These are phyloP conservation scores for Eristalis intricaria DNA, from an alignment of 2,888 invertebrate species.

Conservation along the genomic window DNA sequence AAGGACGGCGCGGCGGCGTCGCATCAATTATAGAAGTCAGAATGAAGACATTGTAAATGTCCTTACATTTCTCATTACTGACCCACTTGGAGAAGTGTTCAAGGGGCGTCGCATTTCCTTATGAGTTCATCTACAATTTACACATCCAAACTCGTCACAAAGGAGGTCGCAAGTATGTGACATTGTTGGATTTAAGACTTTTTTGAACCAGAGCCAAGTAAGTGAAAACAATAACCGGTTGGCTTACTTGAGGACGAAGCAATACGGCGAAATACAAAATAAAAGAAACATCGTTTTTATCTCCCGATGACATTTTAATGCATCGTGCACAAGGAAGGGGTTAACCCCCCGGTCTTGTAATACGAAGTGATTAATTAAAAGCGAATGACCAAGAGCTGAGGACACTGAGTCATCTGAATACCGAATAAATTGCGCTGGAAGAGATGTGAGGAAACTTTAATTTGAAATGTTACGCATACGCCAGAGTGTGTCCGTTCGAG, in stretches of 20 bases:
- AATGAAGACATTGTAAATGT: neutral
- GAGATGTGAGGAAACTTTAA: too few species aligned
- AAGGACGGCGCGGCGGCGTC: neutral
- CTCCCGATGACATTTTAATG: neutral
- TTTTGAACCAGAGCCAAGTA: neutral
- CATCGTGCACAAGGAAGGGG: neutral
- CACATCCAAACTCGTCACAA: neutral
- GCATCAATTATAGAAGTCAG: neutral
- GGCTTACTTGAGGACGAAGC: neutral
- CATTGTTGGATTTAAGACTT: neutral
- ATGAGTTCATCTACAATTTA: neutral
- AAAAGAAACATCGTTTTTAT: neutral
- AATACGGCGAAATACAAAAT: neutral
- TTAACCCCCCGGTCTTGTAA: neutral
- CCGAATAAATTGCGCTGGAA: too few species aligned
- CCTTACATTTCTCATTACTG: neutral
- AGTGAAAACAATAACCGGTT: neutral
- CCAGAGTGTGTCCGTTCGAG: too few species aligned
- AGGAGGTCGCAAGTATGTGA: neutral
- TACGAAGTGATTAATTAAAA: neutral
- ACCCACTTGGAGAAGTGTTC: neutral
- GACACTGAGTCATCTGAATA: too few species aligned
- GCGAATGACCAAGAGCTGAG: too few species aligned
- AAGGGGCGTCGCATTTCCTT: neutral
- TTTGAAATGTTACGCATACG: too few species aligned